phyloP scores from a whole-genome alignment of 2,797 vertebrate species.

The Esox lucius region DNA sequence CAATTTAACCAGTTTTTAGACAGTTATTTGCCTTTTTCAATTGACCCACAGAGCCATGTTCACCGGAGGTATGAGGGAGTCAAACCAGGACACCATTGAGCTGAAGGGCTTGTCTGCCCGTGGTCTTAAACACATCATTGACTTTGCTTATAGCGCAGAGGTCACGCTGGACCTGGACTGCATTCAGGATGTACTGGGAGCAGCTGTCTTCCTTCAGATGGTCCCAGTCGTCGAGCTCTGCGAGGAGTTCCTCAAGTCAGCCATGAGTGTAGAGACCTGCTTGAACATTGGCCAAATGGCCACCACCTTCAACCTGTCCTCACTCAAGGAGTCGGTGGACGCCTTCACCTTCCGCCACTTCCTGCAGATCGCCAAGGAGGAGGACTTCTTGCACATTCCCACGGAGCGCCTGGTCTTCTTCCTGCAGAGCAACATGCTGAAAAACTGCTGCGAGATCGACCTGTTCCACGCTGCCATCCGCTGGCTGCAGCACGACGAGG shows the following conservation, averaged over 20 bases:
- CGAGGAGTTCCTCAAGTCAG: conserved; percentile 95
- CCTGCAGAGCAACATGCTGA: conserved; percentile 94
- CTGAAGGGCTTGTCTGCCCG: conserved; percentile 91
- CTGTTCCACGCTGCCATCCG: conserved; percentile 89
- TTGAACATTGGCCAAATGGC: conserved; percentile 98
- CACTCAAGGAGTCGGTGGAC: conserved; percentile 93
- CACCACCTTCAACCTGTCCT: conserved; percentile 91
- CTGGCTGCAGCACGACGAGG: conserved; percentile 87
- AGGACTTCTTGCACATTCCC: conserved; percentile 95
- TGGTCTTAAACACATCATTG: conserved; percentile 93
- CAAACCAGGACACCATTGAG: conserved; percentile 89
- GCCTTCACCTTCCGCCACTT: conserved; percentile 94
- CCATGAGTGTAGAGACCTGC: conserved; percentile 98
- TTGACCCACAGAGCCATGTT: conserved; percentile 91
- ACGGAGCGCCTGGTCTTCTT: conserved; percentile 94
- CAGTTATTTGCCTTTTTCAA: conserved; percentile 20
- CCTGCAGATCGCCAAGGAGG: conserved; percentile 92
- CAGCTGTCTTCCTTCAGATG: conserved; percentile 98
- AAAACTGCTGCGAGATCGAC: conserved; percentile 91
- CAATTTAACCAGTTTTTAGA: not conserved
- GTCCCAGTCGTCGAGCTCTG: conserved; percentile 95
- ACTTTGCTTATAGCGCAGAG: conserved; percentile 96
- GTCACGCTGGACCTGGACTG: conserved; percentile 96
- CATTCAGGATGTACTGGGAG: conserved; percentile 95
- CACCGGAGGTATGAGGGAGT: conserved; percentile 95